These are phyloP conservation scores for Sarcophilus harrisii DNA, from an alignment of 2,797 vertebrate genomes.

Conservation along the genomic window DNA sequence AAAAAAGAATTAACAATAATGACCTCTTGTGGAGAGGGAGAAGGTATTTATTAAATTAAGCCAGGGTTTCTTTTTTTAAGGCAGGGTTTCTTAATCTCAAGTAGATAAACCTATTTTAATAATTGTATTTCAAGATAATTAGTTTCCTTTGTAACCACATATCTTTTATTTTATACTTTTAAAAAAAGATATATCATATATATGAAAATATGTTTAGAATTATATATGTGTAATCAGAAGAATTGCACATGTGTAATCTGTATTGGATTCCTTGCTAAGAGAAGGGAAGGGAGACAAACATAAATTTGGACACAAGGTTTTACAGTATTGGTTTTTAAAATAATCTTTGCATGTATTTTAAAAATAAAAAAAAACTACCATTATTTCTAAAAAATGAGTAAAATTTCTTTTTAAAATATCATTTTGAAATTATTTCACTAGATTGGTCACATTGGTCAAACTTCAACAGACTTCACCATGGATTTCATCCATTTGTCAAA, in stretches of 20 bases:
- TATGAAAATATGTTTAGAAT: no score
- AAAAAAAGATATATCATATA: no score
- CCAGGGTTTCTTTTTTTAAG: no score
- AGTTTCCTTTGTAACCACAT: background rate
- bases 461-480: background rate
- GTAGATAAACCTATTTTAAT: background rate
- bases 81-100: background rate
- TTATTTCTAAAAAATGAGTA: no score
- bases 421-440: background rate
- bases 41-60: background rate
- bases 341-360: no score
- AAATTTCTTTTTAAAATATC: background rate
- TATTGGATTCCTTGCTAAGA: no score
- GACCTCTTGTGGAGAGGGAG: background rate
- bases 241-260: no score
- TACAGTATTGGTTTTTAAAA: no score
- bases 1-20: background rate
- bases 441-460: background rate
- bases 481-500: background rate
- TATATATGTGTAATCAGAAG: no score
- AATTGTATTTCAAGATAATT: background rate
- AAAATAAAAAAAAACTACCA: no score
- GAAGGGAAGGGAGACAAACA: no score
- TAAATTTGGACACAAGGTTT: no score
- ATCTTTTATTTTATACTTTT: background rate